A percentile compares a stretch with the other conserved stretches of the same genome.
Evolutionary conservation across 2,797 vertebrate species (phyloP).

Genomic region (Sebastes itinus): DNA sequence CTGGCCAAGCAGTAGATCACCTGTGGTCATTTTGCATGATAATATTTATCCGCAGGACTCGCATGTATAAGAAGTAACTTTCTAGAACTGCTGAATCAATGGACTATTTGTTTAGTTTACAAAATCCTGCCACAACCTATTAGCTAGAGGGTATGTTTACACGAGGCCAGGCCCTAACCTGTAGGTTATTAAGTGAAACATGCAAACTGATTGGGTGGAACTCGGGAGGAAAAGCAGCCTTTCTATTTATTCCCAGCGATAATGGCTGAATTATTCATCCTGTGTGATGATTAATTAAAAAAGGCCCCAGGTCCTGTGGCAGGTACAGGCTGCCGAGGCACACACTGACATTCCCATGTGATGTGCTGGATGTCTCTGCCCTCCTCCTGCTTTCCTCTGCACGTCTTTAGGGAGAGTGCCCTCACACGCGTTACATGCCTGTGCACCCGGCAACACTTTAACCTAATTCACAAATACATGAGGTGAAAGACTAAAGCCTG

Average conservation of each 20-base stretch:
- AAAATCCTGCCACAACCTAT: constrained; percentile 27
- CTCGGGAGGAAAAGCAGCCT: constrained; percentile 68
- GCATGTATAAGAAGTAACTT: background rate
- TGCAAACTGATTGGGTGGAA: constrained; percentile 68
- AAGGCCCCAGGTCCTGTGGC: constrained; percentile 82
- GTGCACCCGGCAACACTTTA: constrained; percentile 50
- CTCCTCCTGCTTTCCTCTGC: constrained; percentile 39
- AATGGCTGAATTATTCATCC: constrained; percentile 87
- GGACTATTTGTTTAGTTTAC: constrained; percentile 24
- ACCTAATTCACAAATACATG: constrained; percentile 60
- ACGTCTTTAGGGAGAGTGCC: constrained; percentile 55
- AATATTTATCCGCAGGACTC: background rate
- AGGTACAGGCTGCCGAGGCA: constrained; percentile 81
- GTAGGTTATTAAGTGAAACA: constrained; percentile 71
- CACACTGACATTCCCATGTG: constrained; percentile 80
- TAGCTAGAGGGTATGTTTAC: constrained; percentile 35
- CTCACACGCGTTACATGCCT: constrained; percentile 46
- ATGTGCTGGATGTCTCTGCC: constrained; percentile 65
- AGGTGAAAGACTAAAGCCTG: constrained; percentile 39
- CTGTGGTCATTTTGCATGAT: constrained; percentile 1
- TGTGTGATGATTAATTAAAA: constrained; percentile 86
- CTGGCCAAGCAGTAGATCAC: background rate
- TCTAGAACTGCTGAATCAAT: constrained; percentile 27
- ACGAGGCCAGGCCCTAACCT: constrained; percentile 59
- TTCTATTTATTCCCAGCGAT: constrained; percentile 79